These are phyloP conservation scores for Phania funesta DNA, from an alignment of 2,888 invertebrate genomes.

Conservation along the genomic window DNA sequence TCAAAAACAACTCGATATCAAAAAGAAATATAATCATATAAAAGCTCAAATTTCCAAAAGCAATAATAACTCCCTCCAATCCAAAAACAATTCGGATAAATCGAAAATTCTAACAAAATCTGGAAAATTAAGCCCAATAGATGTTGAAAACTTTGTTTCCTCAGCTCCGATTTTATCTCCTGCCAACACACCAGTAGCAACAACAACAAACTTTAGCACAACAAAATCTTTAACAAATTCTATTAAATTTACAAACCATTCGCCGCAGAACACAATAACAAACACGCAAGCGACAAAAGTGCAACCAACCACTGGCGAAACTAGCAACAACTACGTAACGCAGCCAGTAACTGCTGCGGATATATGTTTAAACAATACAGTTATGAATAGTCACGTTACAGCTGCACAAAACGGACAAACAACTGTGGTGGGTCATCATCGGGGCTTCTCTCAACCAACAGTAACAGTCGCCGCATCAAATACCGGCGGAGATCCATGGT, in stretches of 20 bases:
- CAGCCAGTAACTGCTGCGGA: conserved; percentile 54
- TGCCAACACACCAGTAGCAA: conserved; percentile 45
- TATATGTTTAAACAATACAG: conserved; percentile 68
- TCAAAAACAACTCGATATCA: conserved; percentile 26
- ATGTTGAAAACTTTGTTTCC: conserved; percentile 24
- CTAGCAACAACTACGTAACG: conserved; percentile 15
- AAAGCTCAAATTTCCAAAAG: conserved; percentile 51
- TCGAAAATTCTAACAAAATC: conserved; percentile 51
- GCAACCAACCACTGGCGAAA: conserved; percentile 22
- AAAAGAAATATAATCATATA: conserved; percentile 36
- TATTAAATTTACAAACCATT: conserved; percentile 2
- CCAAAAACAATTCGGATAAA: conserved; percentile 56
- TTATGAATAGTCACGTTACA: conserved; percentile 81
- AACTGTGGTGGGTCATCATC: conserved; percentile 80
- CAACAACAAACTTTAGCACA: conserved; percentile 58
- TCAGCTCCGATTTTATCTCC: conserved; percentile 9
- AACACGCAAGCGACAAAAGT: conserved; percentile 35
- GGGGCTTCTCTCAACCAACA: conserved; percentile 80
- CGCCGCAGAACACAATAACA: conserved; percentile 53
- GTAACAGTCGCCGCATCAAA: conserved; percentile 75
- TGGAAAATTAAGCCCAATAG: conserved; percentile 68
- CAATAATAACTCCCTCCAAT: conserved; percentile 67
- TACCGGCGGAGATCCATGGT: conserved; percentile 81
- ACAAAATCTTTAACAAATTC: conserved; percentile 54
- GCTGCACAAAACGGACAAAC: conserved; percentile 80